Conservation (phyloP, 2,888 invertebrate genomes). For the Portevinia maculata region DNA sequence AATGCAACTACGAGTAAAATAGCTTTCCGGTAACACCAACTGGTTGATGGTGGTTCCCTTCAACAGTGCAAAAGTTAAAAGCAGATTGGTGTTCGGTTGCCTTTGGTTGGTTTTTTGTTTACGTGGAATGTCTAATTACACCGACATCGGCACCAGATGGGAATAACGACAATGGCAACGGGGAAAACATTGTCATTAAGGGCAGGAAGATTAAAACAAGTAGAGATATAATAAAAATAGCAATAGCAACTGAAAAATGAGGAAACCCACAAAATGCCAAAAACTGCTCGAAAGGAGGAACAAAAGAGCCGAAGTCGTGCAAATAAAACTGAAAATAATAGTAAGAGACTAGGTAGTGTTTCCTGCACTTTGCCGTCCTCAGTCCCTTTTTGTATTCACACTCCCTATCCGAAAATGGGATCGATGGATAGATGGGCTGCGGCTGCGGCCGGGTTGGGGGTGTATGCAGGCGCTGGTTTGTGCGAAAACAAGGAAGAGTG, state of each 20-base stretch:
- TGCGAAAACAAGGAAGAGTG: conserved; percentile 53
- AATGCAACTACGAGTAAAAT: too few relatives aligned
- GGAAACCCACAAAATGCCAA: conserved; percentile 72
- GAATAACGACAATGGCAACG: conserved; percentile 15
- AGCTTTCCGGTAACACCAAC: too few relatives aligned
- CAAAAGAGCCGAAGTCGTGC: conserved; percentile 10
- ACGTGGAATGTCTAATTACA: conserved; percentile 10
- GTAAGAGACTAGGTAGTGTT: conserved; percentile 26
- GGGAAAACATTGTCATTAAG: conserved; percentile 39
- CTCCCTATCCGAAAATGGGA: conserved; percentile 69
- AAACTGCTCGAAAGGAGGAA: conserved; percentile 49
- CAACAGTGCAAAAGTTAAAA: conserved; percentile 1
- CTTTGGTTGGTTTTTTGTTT: conserved; percentile 4
- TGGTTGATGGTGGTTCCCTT: conserved; percentile 1
- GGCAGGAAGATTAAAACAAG: conserved; percentile 34
- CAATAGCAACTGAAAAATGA: conserved; percentile 41
- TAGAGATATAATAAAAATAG: conserved; percentile 12
- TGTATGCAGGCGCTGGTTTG: conserved; percentile 33
- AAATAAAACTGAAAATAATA: conserved; percentile 23
- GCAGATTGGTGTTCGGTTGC: conserved; percentile 7
- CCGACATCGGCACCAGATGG: conserved; percentile 30
- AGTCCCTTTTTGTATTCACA: conserved; percentile 35
- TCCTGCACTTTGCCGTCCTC: conserved; percentile 54
- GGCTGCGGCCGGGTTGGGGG: conserved; percentile 32
- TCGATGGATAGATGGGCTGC: conserved; percentile 60